A percentile compares a stretch with the other conserved stretches of the same genome.
phyloP scores from a whole-genome alignment of 2,888 invertebrate genomes.

The Anarsia innoxiella region DNA sequence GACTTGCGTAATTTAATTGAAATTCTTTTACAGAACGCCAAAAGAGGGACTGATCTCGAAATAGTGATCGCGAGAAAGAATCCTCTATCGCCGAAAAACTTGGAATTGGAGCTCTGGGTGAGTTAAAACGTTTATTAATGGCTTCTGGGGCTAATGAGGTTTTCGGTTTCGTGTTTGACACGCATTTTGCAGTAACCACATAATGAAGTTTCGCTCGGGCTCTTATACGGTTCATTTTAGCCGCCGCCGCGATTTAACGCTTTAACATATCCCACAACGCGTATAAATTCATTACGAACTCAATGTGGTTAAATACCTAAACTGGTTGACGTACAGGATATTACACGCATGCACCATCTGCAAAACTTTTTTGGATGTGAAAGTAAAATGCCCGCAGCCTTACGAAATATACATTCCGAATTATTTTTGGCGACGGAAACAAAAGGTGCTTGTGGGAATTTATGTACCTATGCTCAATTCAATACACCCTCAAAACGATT shows the following conservation, averaged over 20 bases:
- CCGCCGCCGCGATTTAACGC: constrained; percentile 42
- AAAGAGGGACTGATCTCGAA: constrained; percentile 87
- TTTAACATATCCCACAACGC: constrained; percentile 32
- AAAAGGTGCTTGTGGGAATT: constrained; percentile 5
- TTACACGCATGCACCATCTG: constrained; percentile 12
- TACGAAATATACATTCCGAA: background rate
- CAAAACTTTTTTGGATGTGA: constrained; percentile 7
- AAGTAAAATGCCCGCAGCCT: constrained; percentile 5
- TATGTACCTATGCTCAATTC: too few species aligned
- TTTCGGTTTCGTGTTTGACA: constrained; percentile 46
- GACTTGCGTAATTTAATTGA: constrained; percentile 1
- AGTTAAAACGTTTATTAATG: constrained; percentile 29
- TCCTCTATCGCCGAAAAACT: constrained; percentile 83
- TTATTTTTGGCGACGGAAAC: constrained; percentile 2
- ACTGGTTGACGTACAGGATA: constrained; percentile 19
- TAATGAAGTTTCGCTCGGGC: constrained; percentile 58
- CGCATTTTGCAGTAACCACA: constrained; percentile 54
- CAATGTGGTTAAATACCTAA: constrained; percentile 37
- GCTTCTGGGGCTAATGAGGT: constrained; percentile 19
- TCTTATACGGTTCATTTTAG: constrained; percentile 60
- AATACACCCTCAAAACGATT: too few species aligned
- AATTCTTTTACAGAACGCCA: constrained; percentile 78
- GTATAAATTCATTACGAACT: constrained; percentile 42
- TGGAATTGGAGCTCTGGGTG: constrained; percentile 89
- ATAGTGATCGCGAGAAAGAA: constrained; percentile 88